Percentiles rank a stretch among this genome's conserved stretches.
Conservation (phyloP, 2,888 invertebrate genomes). For the Patella pellucida region DNA sequence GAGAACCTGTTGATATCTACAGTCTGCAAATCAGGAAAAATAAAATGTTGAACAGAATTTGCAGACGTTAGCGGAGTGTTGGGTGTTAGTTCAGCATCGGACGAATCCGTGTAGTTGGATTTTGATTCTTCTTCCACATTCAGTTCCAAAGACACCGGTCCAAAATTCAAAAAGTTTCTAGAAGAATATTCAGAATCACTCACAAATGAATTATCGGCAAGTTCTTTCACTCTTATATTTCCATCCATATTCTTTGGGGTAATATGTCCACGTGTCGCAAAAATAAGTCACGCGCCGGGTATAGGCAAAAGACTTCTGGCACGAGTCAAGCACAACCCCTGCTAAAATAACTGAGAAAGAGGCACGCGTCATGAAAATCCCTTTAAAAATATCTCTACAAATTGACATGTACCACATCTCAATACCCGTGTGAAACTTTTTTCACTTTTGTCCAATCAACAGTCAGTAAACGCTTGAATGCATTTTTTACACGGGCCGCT, state of each 20-base stretch:
- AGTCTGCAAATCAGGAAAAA: conserved; percentile 13
- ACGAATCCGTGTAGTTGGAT: too few species aligned
- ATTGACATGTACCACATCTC: background rate
- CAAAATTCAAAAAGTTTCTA: too few species aligned
- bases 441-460: conserved; percentile 2
- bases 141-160: too few species aligned
- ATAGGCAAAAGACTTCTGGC: background rate
- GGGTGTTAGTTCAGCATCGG: too few species aligned
- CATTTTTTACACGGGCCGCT: background rate
- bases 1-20: background rate
- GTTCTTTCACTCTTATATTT: too few species aligned
- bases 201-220: too few species aligned
- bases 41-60: conserved; percentile 7
- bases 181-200: too few species aligned
- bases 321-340: background rate
- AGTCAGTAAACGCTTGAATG: background rate
- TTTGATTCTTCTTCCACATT: too few species aligned
- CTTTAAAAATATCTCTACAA: too few species aligned
- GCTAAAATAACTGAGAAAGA: background rate
- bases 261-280: background rate
- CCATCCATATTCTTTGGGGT: too few species aligned
- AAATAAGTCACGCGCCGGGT: background rate
- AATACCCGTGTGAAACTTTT: background rate
- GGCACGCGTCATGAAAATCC: too few species aligned
- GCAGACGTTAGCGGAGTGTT: background rate